These are phyloP conservation scores for Nycticebus coucang DNA, from an alignment of 2,113 vertebrate species.

Conservation along the genomic window DNA sequence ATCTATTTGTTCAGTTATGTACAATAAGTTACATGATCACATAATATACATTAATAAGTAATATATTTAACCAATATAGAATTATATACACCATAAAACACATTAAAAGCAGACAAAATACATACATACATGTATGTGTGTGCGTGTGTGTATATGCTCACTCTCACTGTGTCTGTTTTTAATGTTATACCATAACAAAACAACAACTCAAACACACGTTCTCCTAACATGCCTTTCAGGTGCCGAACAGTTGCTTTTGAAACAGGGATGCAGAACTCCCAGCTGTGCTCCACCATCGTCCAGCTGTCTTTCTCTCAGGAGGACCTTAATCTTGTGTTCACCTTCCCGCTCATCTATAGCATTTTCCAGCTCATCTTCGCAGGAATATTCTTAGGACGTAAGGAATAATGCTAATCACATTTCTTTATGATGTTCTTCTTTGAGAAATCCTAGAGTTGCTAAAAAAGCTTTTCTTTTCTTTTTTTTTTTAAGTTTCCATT, in stretches of 20 bases:
- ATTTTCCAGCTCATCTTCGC: slow-evolving; percentile 92
- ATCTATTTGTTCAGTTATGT: background rate
- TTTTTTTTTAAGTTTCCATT: background rate
- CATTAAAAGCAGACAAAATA: background rate
- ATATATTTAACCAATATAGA: background rate
- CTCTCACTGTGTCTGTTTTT: background rate
- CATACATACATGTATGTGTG: background rate
- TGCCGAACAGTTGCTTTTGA: slow-evolving; percentile 96
- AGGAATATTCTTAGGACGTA: slow-evolving; percentile 86
- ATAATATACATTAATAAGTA: background rate
- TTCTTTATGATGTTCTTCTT: accelerated
- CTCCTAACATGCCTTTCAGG: slow-evolving; percentile 78
- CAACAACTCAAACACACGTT: background rate
- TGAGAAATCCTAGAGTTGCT: background rate
- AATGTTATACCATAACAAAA: background rate
- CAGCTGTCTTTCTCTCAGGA: slow-evolving; percentile 93
- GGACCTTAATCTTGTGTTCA: slow-evolving; percentile 92
- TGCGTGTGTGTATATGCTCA: background rate
- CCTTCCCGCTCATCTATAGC: slow-evolving; percentile 97
- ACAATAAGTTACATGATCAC: background rate
- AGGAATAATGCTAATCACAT: slow-evolving; percentile 43
- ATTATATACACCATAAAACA: background rate
- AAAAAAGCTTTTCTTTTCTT: background rate
- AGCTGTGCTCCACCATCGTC: slow-evolving; percentile 95
- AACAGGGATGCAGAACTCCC: slow-evolving; percentile 95